A percentile compares a stretch with the other conserved stretches of the same genome.
These are phyloP conservation scores for Mesitornis unicolor DNA, from an alignment of 2,113 vertebrate genomes.

Conservation along the genomic window DNA sequence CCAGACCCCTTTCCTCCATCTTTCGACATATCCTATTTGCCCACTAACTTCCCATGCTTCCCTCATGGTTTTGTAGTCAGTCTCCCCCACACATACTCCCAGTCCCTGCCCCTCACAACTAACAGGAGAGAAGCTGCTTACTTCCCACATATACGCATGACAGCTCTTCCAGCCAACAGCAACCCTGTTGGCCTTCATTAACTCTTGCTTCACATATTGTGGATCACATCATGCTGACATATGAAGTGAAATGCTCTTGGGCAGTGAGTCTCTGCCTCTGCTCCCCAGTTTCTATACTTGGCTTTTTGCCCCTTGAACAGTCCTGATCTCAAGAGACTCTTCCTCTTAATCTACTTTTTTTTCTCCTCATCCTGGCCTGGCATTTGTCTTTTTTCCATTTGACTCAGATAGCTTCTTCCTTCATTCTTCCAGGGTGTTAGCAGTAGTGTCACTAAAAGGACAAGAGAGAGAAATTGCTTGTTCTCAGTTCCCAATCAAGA, in stretches of 20 bases:
- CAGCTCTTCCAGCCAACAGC: not conserved
- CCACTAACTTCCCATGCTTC: not conserved
- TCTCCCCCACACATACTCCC: not conserved
- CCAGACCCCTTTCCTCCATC: not conserved
- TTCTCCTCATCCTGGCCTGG: not conserved
- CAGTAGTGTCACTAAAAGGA: not conserved
- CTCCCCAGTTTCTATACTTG: not conserved
- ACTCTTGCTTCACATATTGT: not conserved
- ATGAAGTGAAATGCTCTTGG: not conserved
- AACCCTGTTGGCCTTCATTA: not conserved
- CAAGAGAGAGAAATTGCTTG: not conserved
- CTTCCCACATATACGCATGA: not conserved
- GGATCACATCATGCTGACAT: not conserved
- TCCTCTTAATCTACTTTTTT: not conserved
- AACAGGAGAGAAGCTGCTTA: not conserved
- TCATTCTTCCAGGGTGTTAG: not conserved
- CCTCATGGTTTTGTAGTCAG: not conserved
- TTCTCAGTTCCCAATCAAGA: not conserved
- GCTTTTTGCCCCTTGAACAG: not conserved
- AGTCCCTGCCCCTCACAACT: not conserved
- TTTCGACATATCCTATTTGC: not conserved
- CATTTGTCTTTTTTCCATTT: not conserved
- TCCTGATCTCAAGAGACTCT: not conserved
- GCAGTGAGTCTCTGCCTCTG: not conserved
- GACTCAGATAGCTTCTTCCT: not conserved